phyloP scores from a whole-genome alignment of 2,888 invertebrate genomes.

The Clepsis dumicolana region DNA sequence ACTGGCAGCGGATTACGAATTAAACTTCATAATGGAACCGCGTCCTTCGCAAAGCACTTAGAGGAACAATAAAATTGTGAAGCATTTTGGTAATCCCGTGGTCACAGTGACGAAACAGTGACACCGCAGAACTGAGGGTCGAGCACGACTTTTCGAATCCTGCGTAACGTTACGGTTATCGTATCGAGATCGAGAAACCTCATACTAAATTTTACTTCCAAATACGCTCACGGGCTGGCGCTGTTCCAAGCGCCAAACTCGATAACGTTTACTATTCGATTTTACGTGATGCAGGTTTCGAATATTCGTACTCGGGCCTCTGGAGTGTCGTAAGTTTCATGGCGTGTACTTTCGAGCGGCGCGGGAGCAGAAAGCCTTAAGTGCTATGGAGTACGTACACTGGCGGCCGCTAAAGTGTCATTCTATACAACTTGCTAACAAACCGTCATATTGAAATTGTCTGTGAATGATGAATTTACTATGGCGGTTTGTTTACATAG shows the following conservation, averaged over 20 bases:
- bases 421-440: background rate
- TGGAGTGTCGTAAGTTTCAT: slow-evolving; percentile 21
- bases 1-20: slow-evolving; percentile 4
- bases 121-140: slow-evolving; percentile 22
- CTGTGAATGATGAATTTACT: no score
- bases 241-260: no score
- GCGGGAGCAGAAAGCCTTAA: background rate
- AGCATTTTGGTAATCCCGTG: slow-evolving; percentile 28
- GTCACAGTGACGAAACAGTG: slow-evolving; percentile 10
- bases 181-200: no score
- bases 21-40: slow-evolving; percentile 25
- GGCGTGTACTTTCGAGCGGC: slow-evolving; percentile 2
- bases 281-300: no score
- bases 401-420: slow-evolving; percentile 11
- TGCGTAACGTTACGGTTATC: no score
- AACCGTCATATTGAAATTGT: no score
- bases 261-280: no score
- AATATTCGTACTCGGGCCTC: no score
- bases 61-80: slow-evolving; percentile 18
- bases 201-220: no score
- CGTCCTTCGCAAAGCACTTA: slow-evolving; percentile 24
- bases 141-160: no score
- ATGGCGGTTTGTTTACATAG: no score
- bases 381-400: slow-evolving; percentile 17
- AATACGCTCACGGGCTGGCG: no score